Conservation (phyloP, 2,113 vertebrate species). For the Cebidichthys violaceus region DNA sequence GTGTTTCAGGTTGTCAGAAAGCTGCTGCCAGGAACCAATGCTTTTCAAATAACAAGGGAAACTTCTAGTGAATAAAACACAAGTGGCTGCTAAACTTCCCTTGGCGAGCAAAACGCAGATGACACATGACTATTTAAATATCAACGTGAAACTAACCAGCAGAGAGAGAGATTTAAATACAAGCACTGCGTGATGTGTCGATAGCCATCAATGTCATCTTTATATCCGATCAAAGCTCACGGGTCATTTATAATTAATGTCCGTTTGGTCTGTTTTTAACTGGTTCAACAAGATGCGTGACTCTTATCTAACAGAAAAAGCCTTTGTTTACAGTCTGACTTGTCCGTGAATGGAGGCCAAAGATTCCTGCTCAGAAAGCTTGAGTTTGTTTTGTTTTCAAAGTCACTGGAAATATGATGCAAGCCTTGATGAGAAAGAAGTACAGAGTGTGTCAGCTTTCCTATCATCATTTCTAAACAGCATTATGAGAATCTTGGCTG, state of each 20-base stretch:
- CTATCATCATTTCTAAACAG: not conserved
- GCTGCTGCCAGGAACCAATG: not conserved
- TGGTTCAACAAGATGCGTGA: conserved; percentile 25
- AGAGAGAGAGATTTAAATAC: too few species aligned
- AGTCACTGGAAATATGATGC: not conserved
- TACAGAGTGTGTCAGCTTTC: not conserved
- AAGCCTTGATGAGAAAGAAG: not conserved
- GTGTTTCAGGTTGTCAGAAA: conserved; percentile 3
- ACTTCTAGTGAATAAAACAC: not conserved
- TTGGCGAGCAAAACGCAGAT: not conserved
- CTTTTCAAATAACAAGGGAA: not conserved
- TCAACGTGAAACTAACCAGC: not conserved
- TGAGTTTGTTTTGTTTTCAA: not conserved
- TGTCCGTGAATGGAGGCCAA: not conserved
- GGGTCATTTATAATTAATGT: conserved; percentile 16
- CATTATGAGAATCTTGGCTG: not conserved
- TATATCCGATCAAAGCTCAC: conserved; percentile 5
- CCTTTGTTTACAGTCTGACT: conserved; percentile 23
- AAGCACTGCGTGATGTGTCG: not conserved
- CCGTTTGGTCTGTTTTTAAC: conserved; percentile 12
- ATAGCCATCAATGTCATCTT: not conserved
- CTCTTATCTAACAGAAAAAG: conserved; percentile 16
- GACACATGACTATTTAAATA: not conserved
- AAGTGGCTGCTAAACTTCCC: not conserved
- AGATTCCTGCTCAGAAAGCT: not conserved